Conservation (phyloP, 2,113 vertebrate genomes). For the Piaya cayana region DNA sequence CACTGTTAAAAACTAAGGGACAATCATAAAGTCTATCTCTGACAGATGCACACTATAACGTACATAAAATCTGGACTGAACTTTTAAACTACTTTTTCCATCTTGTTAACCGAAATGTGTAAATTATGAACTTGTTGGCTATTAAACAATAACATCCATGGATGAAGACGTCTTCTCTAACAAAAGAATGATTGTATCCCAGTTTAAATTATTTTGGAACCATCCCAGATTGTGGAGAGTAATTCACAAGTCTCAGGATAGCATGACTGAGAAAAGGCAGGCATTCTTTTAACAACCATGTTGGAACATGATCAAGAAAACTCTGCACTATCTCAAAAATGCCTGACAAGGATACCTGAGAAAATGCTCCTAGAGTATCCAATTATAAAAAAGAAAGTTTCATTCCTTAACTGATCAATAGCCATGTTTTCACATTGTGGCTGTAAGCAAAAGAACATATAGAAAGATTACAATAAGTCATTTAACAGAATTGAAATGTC, state of each 20-base stretch:
- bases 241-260: slow-evolving; percentile 31
- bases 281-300: slow-evolving; percentile 27
- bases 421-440: background rate
- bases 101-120: slow-evolving; percentile 19
- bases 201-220: slow-evolving; percentile 54
- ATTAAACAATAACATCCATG: slow-evolving; percentile 28
- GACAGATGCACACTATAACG: background rate
- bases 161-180: slow-evolving; percentile 21
- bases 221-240: slow-evolving; percentile 14
- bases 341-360: slow-evolving; percentile 27
- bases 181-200: slow-evolving; percentile 54
- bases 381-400: background rate
- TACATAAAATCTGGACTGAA: slow-evolving; percentile 16
- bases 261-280: background rate
- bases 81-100: slow-evolving; percentile 28
- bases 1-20: background rate
- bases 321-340: slow-evolving; percentile 35
- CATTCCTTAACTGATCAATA: background rate
- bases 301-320: slow-evolving; percentile 56
- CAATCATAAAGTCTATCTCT: background rate
- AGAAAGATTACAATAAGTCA: background rate
- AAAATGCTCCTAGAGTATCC: background rate
- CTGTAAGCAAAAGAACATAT: background rate
- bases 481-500: background rate
- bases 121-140: slow-evolving; percentile 41